phyloP scores from a whole-genome alignment of 1,140 invertebrate species.

The Contarinia nasturtii region DNA sequence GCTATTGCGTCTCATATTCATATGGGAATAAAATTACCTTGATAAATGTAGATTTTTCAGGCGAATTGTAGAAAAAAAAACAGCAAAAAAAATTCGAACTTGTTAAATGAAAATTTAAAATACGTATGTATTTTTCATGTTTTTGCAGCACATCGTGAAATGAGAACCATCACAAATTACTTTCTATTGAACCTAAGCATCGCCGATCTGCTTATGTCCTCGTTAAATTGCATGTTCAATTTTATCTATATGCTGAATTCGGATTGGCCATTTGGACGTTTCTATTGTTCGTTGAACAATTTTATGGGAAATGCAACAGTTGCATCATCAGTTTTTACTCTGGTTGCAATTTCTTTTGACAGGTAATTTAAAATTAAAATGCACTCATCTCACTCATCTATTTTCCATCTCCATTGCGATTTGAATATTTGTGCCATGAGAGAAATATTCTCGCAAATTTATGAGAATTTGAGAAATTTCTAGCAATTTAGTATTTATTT shows the following conservation, averaged over 20 bases:
- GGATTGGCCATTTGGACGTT: constrained; percentile 71
- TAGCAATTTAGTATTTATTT: too few relatives aligned
- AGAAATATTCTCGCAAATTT: too few relatives aligned
- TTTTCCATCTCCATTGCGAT: too few relatives aligned
- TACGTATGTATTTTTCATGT: too few relatives aligned
- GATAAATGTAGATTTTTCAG: too few relatives aligned
- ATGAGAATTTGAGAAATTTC: too few relatives aligned
- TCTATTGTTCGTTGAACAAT: constrained; percentile 73
- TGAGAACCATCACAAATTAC: constrained; percentile 91
- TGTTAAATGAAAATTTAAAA: too few relatives aligned
- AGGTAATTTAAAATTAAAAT: constrained; percentile 34
- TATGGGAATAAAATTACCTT: too few relatives aligned
- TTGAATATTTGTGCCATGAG: too few relatives aligned
- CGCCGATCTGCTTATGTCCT: constrained; percentile 80
- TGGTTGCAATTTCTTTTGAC: constrained; percentile 65
- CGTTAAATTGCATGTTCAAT: constrained; percentile 84
- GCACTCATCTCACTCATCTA: neutral
- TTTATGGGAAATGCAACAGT: constrained; percentile 80
- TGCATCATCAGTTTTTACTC: constrained; percentile 75
- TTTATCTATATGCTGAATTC: constrained; percentile 70
- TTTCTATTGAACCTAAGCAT: constrained; percentile 87
- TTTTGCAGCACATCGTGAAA: constrained; percentile 52
- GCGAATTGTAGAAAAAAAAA: too few relatives aligned
- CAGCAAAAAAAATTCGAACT: too few relatives aligned
- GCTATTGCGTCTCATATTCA: too few relatives aligned